Evolutionary conservation across 2,888 invertebrate species (phyloP).

Genomic region (Pseudococcus jackbeardsleyi): DNA sequence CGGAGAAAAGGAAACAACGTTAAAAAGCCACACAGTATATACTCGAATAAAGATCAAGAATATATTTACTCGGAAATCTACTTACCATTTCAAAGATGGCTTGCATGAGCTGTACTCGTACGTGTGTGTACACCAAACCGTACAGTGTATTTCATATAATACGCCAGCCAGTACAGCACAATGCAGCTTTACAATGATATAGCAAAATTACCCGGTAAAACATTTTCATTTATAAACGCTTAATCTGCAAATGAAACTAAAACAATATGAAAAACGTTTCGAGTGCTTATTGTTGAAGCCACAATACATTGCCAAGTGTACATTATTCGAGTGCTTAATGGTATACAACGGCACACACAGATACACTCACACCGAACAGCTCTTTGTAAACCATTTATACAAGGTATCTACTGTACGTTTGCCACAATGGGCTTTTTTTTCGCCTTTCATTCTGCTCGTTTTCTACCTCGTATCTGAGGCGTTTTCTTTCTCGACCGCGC

Average conservation of each 20-base stretch:
- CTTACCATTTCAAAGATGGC: conserved; percentile 33
- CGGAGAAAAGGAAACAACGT: neutral
- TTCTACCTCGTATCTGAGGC: neutral
- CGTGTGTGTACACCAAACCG: neutral
- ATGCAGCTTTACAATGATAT: conserved; percentile 34
- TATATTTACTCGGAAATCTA: conserved; percentile 42
- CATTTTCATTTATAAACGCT: conserved; percentile 49
- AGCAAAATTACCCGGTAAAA: conserved; percentile 40
- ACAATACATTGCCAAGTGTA: conserved; percentile 39
- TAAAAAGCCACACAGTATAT: conserved; percentile 26
- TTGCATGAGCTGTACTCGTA: neutral
- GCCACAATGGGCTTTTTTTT: neutral
- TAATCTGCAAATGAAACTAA: conserved; percentile 52
- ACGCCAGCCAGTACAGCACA: conserved; percentile 2
- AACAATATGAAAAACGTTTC: conserved; percentile 49
- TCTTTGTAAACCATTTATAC: conserved; percentile 13
- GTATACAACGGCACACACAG: conserved; percentile 6
- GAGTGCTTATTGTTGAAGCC: conserved; percentile 25
- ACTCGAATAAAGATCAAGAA: conserved; percentile 35
- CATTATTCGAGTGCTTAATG: conserved; percentile 48
- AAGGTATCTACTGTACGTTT: conserved; percentile 4
- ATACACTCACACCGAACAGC: neutral
- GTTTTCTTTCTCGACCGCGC: neutral
- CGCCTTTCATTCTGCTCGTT: neutral
- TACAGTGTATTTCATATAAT: neutral